phyloP scores from a whole-genome alignment of 1,140 invertebrate species.

The Neodiprion fabricii region DNA sequence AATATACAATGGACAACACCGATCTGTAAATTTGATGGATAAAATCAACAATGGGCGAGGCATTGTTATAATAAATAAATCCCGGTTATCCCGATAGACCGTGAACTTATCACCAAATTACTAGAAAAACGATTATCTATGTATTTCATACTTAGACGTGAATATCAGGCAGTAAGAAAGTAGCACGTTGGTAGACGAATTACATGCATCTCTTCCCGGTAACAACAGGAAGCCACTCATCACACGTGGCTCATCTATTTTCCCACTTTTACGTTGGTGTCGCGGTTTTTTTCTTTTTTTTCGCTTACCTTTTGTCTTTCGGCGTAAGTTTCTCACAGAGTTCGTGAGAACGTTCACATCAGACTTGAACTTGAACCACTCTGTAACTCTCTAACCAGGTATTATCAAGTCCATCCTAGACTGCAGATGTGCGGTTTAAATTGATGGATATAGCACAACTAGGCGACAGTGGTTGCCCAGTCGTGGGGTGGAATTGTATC shows the following conservation, averaged over 20 bases:
- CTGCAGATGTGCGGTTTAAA: background rate
- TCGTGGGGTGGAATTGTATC: background rate
- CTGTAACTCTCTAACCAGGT: constrained; percentile 47
- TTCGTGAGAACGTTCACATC: constrained; percentile 61
- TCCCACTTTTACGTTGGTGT: background rate
- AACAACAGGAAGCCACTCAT: background rate
- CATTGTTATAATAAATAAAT: too few relatives aligned
- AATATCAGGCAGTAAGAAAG: too few relatives aligned
- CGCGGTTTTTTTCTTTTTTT: background rate
- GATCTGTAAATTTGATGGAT: too few relatives aligned
- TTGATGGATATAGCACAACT: background rate
- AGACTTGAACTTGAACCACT: constrained; percentile 12
- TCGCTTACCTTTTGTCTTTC: constrained; percentile 55
- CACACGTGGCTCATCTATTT: background rate
- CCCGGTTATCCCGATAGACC: too few relatives aligned
- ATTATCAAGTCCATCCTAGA: constrained; percentile 23
- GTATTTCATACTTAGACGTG: too few relatives aligned
- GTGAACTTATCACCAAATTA: too few relatives aligned
- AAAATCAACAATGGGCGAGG: too few relatives aligned
- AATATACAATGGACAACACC: too few relatives aligned
- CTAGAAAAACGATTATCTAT: too few relatives aligned
- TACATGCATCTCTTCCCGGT: background rate
- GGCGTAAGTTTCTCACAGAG: constrained; percentile 49
- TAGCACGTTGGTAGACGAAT: background rate
- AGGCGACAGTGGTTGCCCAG: background rate